A percentile compares a stretch with the other conserved stretches of the same genome.
phyloP scores from a whole-genome alignment of 2,113 vertebrate genomes.

The Crotophaga sulcirostris region DNA sequence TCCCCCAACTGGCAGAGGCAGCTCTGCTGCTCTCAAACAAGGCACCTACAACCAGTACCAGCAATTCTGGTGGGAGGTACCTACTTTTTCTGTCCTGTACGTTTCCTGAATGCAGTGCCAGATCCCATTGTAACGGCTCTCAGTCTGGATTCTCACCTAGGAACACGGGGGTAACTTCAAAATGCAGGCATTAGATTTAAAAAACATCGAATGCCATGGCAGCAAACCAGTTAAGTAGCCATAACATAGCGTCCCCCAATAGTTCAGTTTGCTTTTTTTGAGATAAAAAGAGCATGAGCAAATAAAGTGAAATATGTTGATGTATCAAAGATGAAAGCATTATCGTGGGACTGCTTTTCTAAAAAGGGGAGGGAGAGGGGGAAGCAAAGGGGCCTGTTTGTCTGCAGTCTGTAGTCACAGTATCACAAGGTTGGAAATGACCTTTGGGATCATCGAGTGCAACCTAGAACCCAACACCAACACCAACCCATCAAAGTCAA shows the following conservation, averaged over 20 bases:
- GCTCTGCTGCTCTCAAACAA: neutral
- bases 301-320: neutral
- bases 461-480: too few species aligned
- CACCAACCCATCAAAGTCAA: too few species aligned
- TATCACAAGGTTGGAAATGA: too few species aligned
- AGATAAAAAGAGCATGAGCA: neutral
- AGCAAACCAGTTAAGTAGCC: neutral
- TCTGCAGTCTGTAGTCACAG: neutral
- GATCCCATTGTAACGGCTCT: slow-evolving; percentile 74
- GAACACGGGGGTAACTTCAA: neutral
- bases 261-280: neutral
- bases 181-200: neutral
- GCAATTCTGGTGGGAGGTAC: neutral
- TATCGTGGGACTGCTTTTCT: neutral
- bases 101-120: slow-evolving; percentile 82
- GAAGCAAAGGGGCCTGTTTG: neutral
- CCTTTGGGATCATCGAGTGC: too few species aligned
- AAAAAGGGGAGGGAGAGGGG: neutral
- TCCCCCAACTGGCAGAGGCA: neutral
- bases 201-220: neutral
- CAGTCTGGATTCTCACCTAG: slow-evolving; percentile 87
- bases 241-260: neutral
- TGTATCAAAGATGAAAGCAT: neutral
- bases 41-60: neutral
- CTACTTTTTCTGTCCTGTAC: slow-evolving; percentile 81